Evolutionary conservation across 2,797 vertebrate genomes (phyloP), one percentile per base, ranked within the genome.

Genomic region (Cygnus olor): DNA sequence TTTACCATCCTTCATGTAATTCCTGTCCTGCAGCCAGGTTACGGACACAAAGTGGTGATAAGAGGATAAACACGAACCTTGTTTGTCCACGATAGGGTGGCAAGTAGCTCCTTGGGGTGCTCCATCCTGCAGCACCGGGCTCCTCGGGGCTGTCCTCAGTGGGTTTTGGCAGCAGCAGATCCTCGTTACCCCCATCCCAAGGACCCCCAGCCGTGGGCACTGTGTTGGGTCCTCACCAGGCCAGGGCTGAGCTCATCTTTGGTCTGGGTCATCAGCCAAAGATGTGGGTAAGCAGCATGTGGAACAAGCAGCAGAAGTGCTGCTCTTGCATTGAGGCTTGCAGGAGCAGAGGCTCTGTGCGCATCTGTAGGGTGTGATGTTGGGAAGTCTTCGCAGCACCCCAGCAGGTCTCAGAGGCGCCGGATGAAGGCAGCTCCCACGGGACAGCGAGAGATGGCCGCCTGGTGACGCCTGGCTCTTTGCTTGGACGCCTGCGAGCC

Each of bases 281-380:
- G 36, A 2, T 27, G 16, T 40, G 15, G 28, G 11, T 22, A 18
- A 42, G 63, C 40, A 32, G 40, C 51, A 28, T 36, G 30, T 44
- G 84, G 27, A 57, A 44, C 20, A 18, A 57, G 44, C 58, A 17
- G 64, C 4, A 44, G 69, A 60, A 74, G 44, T 34, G 34, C n/a
- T 82, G 1, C 56, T 60, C 56, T n/a, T 69, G 17, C n/a, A 47
- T 14, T 19, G 7, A 69, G 74, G 38, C 72, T 20, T 24, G 54
- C 45, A 25, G 80, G 53, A 76, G 66, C 80, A 57, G 34, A 17
- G 7, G 56, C 6, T 21, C 5, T 20, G 22, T 45, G 61, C 17
- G 14, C 18, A 2, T 54, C 70, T 80, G 0, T n/a, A 1, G 0
- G 2, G 2, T 38, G 53, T 10, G 70, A 7, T 44, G 36, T 4